A percentile compares a stretch with the other conserved stretches of the same genome.
phyloP scores from a whole-genome alignment of 1,140 invertebrate genomes.

The Pseudomyrmex sp. region DNA sequence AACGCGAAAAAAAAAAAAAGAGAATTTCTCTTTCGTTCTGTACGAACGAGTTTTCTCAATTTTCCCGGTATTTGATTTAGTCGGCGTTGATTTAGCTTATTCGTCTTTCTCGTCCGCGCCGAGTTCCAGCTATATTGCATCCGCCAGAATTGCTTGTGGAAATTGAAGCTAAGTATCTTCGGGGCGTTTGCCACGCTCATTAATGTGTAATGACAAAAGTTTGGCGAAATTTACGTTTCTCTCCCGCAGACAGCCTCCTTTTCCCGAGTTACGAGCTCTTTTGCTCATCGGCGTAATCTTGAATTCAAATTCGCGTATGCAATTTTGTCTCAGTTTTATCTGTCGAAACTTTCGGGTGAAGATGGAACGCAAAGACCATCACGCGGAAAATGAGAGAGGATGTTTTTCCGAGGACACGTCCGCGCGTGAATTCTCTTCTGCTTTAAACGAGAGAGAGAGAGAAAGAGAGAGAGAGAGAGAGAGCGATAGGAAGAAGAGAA shows the following conservation, averaged over 20 bases:
- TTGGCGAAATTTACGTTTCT: neutral
- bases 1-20: neutral
- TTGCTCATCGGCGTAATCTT: too few relatives aligned
- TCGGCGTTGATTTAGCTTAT: neutral
- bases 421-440: neutral
- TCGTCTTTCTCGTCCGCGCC: neutral
- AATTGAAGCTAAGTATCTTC: slow-evolving; percentile 2
- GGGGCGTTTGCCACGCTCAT: neutral
- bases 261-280: neutral
- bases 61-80: too few relatives aligned
- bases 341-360: neutral
- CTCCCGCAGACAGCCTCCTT: neutral
- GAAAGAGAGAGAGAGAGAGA: too few relatives aligned
- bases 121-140: too few relatives aligned
- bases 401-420: neutral
- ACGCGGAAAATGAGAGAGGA: neutral
- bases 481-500: neutral
- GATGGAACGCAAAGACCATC: too few relatives aligned
- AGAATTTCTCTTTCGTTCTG: neutral
- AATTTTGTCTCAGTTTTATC: slow-evolving; percentile 26
- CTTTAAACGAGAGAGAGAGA: too few relatives aligned
- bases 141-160: neutral
- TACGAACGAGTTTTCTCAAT: neutral
- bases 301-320: neutral
- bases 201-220: slow-evolving; percentile 30